A percentile compares a stretch with the other conserved stretches of the same genome.
These are phyloP conservation scores for Drosophila vallismaia DNA, from an alignment of 2,888 invertebrate species.

Conservation along the genomic window DNA sequence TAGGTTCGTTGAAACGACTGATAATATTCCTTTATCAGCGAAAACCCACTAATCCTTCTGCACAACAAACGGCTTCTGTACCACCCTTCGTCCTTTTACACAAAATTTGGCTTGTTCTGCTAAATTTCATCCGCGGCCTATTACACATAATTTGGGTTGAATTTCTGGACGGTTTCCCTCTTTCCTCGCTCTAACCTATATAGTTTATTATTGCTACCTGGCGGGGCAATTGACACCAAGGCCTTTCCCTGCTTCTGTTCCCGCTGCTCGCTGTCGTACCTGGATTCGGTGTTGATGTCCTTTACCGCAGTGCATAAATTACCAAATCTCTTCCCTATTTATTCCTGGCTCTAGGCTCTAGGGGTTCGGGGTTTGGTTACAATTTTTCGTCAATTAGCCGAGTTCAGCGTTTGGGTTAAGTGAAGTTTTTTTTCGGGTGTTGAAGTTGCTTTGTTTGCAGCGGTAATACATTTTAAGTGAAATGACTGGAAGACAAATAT, in stretches of 20 bases:
- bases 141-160: conserved; percentile 54
- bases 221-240: conserved; percentile 47
- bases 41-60: conserved; percentile 30
- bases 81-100: conserved; percentile 45
- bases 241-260: conserved; percentile 3
- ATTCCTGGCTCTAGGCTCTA: conserved; percentile 4
- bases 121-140: conserved; percentile 45
- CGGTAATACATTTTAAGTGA: conserved; percentile 15
- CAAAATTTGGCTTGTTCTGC: conserved; percentile 31
- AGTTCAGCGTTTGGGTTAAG: conserved; percentile 66
- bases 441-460: conserved; percentile 12
- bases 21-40: not conserved
- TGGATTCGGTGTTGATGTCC: conserved; percentile 23
- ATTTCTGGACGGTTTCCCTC: conserved; percentile 26
- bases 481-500: not conserved
- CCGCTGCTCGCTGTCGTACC: conserved; percentile 38
- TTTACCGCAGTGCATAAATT: conserved; percentile 57
- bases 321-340: conserved; percentile 27
- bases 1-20: not conserved
- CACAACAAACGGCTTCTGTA: conserved; percentile 8
- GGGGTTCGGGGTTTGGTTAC: conserved; percentile 44
- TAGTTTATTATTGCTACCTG: conserved; percentile 51
- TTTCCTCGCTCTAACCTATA: conserved; percentile 8
- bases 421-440: conserved; percentile 34
- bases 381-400: conserved; percentile 68